Evolutionary conservation across 2,797 vertebrate genomes (phyloP).

Genomic region (Catamblyrhynchus diadema): DNA sequence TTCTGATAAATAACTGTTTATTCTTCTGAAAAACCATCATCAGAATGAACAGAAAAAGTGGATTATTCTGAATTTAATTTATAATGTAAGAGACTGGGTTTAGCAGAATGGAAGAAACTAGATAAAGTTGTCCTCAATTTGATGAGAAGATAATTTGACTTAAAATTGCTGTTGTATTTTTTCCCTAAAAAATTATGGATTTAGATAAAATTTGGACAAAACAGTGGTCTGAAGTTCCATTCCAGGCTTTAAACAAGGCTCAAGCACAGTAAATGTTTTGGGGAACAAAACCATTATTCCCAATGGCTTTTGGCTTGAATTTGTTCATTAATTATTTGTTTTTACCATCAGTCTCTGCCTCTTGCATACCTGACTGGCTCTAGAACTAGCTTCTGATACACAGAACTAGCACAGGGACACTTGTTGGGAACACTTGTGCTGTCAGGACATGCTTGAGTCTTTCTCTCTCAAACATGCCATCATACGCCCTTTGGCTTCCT

Average conservation of each 20-base stretch:
- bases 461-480: not conserved
- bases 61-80: not conserved
- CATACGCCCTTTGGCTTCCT: not conserved
- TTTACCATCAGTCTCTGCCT: not conserved
- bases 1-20: not conserved
- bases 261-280: not conserved
- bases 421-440: not conserved
- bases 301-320: not conserved
- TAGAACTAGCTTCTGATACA: not conserved
- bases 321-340: not conserved
- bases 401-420: not conserved
- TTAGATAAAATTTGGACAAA: not conserved
- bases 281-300: not conserved
- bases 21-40: not conserved
- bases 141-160: not conserved
- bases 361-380: not conserved
- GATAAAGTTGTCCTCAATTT: not conserved
- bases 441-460: not conserved
- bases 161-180: not conserved
- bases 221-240: not conserved
- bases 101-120: not conserved
- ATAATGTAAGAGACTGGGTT: not conserved
- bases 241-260: not conserved
- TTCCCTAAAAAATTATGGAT: accelerated
- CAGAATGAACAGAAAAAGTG: not conserved